Base-by-base conservation (phyloP, 2,888 invertebrate genomes). In the Meteorus colon region DNA sequence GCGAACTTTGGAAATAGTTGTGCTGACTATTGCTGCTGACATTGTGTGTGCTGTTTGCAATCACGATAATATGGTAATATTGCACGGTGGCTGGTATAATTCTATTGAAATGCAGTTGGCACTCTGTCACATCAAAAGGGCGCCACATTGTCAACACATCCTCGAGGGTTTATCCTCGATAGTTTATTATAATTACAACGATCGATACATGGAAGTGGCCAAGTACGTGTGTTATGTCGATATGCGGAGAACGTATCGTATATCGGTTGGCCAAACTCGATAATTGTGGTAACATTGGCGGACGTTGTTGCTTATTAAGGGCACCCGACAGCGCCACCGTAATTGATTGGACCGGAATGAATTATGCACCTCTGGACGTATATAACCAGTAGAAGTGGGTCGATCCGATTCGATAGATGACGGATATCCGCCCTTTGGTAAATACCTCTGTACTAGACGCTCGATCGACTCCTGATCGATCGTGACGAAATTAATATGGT, bases 291-390 rank as follows among this genome's bases (percentile, higher is more conserved):
- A 69, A 60, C 74, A 74, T 62, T 68, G 74, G 34, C 37, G 70
- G 71, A 55, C 59, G 66, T 63, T 75, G 75, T 70, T 75, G 70
- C 75, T 75, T 75, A 75, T 75, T 75, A 75, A 75, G 55, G 55
- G 75, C 75, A 69, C 63, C 63, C 69, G 10, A 71, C 75, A 70
- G 55, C 59, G 34, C 75, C 65, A 60, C 45, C 59, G 75, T 75
- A 75, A 75, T 71, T 75, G 75, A 75, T 75, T 75, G 75, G 62
- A 70, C 65, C 70, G 59, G 75, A 75, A 75, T 75, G 75, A 75
- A 71, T 75, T 75, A 70, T 55, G 60, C 66, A 65, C 70, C 66
- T 65, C 63, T 45, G 29, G 19, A 10, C 31, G 29, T 31, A n/a
- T 60, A 27, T 48, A 69, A 55, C 45, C 63, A 37, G 19, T 37